phyloP scores from a whole-genome alignment of 2,113 vertebrate species.

The Rhipidura dahli region DNA sequence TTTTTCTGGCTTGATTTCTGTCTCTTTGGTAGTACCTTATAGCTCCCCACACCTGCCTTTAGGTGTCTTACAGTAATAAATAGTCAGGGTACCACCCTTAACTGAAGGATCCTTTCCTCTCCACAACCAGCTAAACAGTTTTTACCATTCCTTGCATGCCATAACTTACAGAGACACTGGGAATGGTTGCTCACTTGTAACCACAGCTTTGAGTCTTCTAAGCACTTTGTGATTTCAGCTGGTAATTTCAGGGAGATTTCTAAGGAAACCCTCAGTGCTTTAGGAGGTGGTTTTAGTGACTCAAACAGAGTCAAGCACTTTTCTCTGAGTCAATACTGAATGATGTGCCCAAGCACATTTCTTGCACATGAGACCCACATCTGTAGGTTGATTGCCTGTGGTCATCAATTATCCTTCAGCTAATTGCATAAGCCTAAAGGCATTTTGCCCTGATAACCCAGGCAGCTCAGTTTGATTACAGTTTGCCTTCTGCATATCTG shows the following conservation, averaged over 20 bases:
- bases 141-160: background rate
- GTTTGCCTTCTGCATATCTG: constrained; percentile 22
- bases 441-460: background rate
- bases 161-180: background rate
- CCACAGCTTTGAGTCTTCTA: background rate
- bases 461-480: background rate
- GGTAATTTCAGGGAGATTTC: background rate
- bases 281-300: background rate
- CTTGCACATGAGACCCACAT: background rate
- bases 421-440: background rate
- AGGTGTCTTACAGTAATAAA: background rate
- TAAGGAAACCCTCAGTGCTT: background rate
- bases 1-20: background rate
- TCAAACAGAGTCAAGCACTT: background rate
- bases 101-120: background rate
- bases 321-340: background rate
- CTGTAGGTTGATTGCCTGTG: background rate
- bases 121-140: background rate
- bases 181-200: background rate
- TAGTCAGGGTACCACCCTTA: background rate
- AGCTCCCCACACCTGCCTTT: background rate
- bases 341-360: background rate
- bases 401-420: constrained; percentile 13
- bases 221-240: background rate
- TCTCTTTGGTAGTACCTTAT: background rate